Evolutionary conservation across 2,797 vertebrate genomes (phyloP).

Genomic region (Antennarius maculatus): DNA sequence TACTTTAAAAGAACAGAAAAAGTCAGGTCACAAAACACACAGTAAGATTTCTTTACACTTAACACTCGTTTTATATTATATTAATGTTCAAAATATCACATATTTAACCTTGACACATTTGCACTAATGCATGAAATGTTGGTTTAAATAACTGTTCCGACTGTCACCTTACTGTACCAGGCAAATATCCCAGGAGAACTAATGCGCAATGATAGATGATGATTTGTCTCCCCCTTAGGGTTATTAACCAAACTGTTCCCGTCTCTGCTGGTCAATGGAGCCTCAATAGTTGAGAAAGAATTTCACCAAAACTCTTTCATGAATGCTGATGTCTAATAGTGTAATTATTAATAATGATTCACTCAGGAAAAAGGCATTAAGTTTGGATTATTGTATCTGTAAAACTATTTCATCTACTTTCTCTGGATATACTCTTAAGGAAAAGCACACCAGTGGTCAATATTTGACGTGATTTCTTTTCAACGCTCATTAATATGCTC

Average conservation of each 20-base stretch:
- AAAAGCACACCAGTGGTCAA: constrained; percentile 5
- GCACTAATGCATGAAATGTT: not conserved
- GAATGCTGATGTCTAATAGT: not conserved
- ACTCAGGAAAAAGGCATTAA: not conserved
- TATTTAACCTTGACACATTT: not conserved
- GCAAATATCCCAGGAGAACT: constrained; percentile 21
- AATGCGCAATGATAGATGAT: constrained; percentile 54
- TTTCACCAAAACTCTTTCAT: constrained; percentile 6
- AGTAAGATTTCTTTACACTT: not conserved
- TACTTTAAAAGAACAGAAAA: no score
- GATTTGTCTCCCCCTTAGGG: constrained; percentile 80
- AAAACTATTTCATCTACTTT: constrained; percentile 4
- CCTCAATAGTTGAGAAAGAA: not conserved
- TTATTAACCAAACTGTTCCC: constrained; percentile 69
- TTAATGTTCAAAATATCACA: not conserved
- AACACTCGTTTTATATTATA: not conserved
- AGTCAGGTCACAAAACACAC: no score
- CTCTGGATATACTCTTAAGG: not conserved
- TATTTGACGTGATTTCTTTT: constrained; percentile 37
- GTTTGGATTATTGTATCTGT: constrained; percentile 9
- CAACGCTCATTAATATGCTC: constrained; percentile 72
- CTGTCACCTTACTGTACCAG: not conserved
- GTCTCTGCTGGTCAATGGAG: not conserved
- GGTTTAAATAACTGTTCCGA: constrained; percentile 9
- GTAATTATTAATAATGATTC: constrained; percentile 3